phyloP scores from a whole-genome alignment of 30 jellyfish, hydroid and myxozoan species.

The Nemopilema nomurai region DNA sequence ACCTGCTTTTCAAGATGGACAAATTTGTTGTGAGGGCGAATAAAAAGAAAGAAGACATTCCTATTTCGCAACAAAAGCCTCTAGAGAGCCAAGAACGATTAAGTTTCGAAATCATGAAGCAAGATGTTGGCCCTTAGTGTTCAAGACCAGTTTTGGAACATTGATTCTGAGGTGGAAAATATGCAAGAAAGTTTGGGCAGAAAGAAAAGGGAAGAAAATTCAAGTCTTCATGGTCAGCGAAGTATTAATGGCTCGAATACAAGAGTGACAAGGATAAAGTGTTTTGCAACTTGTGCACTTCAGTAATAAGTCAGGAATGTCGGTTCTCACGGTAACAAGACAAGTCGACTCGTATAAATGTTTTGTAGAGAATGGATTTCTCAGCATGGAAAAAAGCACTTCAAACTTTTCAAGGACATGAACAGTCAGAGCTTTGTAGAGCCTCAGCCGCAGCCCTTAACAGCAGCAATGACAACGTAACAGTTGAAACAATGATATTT shows the following conservation, averaged over 20 bases:
- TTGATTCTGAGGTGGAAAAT: conserved; percentile 1
- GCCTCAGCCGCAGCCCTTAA: conserved; percentile 27
- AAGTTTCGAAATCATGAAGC: conserved; percentile 15
- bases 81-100: conserved; percentile 25
- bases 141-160: conserved; percentile 2
- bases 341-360: conserved; percentile 20
- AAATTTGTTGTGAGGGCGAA: conserved; percentile 26
- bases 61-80: conserved; percentile 16
- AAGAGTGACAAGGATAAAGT: conserved; percentile 34
- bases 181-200: conserved; percentile 4
- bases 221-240: not conserved
- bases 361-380: conserved; percentile 46
- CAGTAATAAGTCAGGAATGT: conserved; percentile 37
- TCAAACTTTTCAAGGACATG: conserved; percentile 21
- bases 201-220: conserved; percentile 10
- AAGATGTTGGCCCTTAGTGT: conserved; percentile 11
- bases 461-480: conserved; percentile 24
- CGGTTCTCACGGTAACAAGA: conserved; percentile 29
- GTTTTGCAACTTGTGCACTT: conserved; percentile 36
- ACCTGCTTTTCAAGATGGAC: conserved; percentile 39
- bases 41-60: conserved; percentile 31
- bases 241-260: conserved; percentile 9
- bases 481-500: conserved; percentile 10
- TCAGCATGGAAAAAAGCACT: conserved; percentile 47
- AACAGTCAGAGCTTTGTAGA: conserved; percentile 41